These are phyloP conservation scores for Allolobophora icterica DNA, from an alignment of 2,888 invertebrate genomes.

Conservation along the genomic window DNA sequence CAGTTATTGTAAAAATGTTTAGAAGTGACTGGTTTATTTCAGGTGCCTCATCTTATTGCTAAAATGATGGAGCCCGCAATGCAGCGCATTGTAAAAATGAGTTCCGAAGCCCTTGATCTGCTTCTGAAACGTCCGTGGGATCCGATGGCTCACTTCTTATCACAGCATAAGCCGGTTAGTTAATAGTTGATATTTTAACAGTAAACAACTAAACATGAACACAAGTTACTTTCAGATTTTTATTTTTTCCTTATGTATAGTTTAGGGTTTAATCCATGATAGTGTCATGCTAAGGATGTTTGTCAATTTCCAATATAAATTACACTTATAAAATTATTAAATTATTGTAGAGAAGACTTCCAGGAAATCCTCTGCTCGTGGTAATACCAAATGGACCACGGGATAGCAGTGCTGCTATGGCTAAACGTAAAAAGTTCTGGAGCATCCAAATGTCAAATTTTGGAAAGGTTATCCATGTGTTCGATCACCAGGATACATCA, in stretches of 20 bases:
- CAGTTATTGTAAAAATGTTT: background rate
- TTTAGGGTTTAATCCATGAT: background rate
- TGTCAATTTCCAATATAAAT: background rate
- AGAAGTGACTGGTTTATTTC: constrained; percentile 53
- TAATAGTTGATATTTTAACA: background rate
- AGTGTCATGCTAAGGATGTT: background rate
- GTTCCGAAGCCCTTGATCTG: constrained; percentile 73
- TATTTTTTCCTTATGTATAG: background rate
- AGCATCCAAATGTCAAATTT: constrained; percentile 74
- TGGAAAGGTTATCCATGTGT: constrained; percentile 73
- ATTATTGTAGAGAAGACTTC: constrained; percentile 72
- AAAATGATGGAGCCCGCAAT: constrained; percentile 71
- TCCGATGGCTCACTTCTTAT: constrained; percentile 72
- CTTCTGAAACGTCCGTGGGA: constrained; percentile 79
- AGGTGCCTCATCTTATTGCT: constrained; percentile 77
- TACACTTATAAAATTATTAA: background rate
- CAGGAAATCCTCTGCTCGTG: constrained; percentile 70
- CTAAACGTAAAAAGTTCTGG: constrained; percentile 76
- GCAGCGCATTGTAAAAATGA: constrained; percentile 52
- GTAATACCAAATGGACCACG: constrained; percentile 64
- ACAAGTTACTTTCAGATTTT: background rate
- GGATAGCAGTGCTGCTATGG: constrained; percentile 47
- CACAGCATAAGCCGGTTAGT: constrained; percentile 73
- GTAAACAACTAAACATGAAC: background rate
- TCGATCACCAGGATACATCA: constrained; percentile 66